These are phyloP conservation scores for Rhea americana DNA, from an alignment of 2,113 vertebrate species.

Conservation along the genomic window DNA sequence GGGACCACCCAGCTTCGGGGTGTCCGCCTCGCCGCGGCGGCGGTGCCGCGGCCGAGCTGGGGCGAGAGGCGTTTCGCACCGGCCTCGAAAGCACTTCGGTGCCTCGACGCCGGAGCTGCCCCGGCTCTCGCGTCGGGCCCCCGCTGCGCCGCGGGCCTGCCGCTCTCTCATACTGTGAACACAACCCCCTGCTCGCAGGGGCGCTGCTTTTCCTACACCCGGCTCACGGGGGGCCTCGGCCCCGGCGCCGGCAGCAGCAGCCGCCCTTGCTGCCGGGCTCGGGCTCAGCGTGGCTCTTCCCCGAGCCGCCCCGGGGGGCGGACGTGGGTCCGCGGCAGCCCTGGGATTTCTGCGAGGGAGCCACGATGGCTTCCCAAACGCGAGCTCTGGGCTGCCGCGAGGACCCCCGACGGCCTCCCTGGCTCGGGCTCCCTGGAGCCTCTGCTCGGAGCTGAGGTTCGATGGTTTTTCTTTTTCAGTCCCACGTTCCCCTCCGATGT, in stretches of 20 bases:
- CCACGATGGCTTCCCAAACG: background rate
- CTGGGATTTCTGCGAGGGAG: background rate
- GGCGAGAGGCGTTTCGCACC: background rate
- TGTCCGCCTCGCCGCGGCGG: too few relatives aligned
- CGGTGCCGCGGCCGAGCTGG: too few relatives aligned
- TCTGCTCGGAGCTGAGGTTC: background rate
- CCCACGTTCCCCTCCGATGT: rapidly evolving
- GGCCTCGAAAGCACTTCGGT: background rate
- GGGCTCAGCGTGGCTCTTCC: background rate
- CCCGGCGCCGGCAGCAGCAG: too few relatives aligned
- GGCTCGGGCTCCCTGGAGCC: background rate
- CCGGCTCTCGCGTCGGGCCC: background rate
- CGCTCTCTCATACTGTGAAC: slow-evolving; percentile 65
- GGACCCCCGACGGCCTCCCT: background rate
- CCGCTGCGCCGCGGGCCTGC: background rate
- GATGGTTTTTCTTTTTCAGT: background rate
- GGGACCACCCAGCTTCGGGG: too few relatives aligned
- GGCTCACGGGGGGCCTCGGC: too few relatives aligned
- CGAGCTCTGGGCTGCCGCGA: background rate
- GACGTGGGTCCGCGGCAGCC: background rate
- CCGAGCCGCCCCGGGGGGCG: background rate
- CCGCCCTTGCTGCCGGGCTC: background rate
- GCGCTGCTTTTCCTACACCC: background rate
- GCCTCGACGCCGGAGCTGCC: background rate
- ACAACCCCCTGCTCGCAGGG: slow-evolving; percentile 36